Evolutionary conservation across 2,888 invertebrate species (phyloP), one percentile per base, ranked within the genome.

Genomic region (Dolichopus griseipennis): DNA sequence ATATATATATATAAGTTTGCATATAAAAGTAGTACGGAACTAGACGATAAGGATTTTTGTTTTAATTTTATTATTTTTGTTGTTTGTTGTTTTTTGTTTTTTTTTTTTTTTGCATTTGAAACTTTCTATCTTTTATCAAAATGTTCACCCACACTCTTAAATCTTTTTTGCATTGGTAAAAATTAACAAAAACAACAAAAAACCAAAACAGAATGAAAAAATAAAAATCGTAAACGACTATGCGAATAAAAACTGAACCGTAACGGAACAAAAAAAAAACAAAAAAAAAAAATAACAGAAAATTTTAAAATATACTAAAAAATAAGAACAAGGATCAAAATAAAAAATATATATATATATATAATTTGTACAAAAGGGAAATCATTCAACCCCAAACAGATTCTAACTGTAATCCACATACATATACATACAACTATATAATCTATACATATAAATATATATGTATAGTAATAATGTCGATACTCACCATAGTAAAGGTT

Each of bases 301-400:
- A 15, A 52, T 18, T 52, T 12, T 37, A 37, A 37, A 37, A 37
- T 10, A 37, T 7, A n/a, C n/a, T n/a, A n/a, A 27, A 27, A 27
- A 27, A 27, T 27, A 52, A 18, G 15, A 52, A 52, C 15, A 52
- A 52, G 52, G 52, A 52, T 52, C 8, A 7, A 52, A 52, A 52
- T 2, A 52, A 52, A 52, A 52, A 37, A 10, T 5, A 27, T 4
- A 27, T 4, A 27, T 27, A 4, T 4, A 27, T 4, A 27, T 27
- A 27, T 4, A 27, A 27, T 8, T 37, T 37, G 8, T 37, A 10
- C 52, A 52, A 52, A 52, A 52, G 52, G 52, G 52, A 52, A 52
- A 52, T 52, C 52, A 52, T 52, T 52, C 52, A 52, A 52, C 52
- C 52, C 52, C 52, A 52, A 27, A 52, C 52, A 52, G 52, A 15